Base-by-base conservation (phyloP, 2,888 invertebrate genomes). In the Ectobius pallidus region DNA sequence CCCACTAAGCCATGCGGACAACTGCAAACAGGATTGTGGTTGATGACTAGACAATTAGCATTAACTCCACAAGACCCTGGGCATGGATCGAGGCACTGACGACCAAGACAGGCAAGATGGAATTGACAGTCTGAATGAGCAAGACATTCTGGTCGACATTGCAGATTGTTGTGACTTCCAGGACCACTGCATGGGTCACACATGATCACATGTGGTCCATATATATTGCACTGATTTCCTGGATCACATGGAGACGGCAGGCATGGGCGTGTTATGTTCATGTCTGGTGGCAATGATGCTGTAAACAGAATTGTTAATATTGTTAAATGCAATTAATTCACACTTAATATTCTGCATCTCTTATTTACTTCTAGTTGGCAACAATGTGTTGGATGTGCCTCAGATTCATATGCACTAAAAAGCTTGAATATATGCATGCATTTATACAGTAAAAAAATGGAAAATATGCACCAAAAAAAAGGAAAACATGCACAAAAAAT, bases 111-210 rank as follows among this genome's bases (percentile, higher is more conserved):
- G 71, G 93, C 92, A 79, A 86, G 90, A 80, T 92, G 86, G 79
- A 92, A 92, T 67, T 90, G 86, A 85, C 95, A 95, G 79, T 95
- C 94, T 1, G 92, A 89, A 80, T 91, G 92, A 18, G 91, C 87
- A 67, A 95, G 84, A 83, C 95, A 95, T 84, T 95, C 94, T 39
- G 94, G 94, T 80, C 92, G 87, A 78, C 95, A 95, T 39, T 88
- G 87, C 30, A 92, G 91, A 82, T 91, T 91, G 77, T 89, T 89
- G 58, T 87, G 84, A 44, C 89, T 88, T 77, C 89, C 88, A 1
- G 90, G 87, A 55, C 91, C 90, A 77, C 88, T 85, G 80, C 94
- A 95, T n/a, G 89, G 87, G 81, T 92, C 90, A 80, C 94, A 93
- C 78, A 94, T 87, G 1, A 93, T 94, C 49, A 93, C 89, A 79